phyloP scores from a whole-genome alignment of 1,140 invertebrate genomes.

The Drosophila rufa region DNA sequence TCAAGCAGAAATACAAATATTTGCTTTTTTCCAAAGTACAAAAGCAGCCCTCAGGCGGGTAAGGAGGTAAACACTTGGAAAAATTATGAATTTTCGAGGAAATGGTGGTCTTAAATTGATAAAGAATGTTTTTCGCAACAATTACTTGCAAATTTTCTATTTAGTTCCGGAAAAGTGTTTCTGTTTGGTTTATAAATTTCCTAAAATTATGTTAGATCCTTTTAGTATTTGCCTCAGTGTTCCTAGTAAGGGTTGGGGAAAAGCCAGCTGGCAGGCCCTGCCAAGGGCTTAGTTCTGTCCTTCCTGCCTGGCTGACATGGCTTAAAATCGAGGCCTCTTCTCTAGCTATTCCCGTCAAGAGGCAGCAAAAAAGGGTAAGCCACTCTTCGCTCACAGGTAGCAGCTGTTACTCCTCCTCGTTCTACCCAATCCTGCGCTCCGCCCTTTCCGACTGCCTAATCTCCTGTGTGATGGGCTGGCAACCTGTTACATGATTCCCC shows the following conservation, averaged over 20 bases:
- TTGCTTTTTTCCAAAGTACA: conserved; percentile 78
- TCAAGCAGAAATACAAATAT: conserved; percentile 81
- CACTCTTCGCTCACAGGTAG: conserved; percentile 52
- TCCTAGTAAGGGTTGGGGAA: not conserved
- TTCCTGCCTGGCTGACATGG: conserved; percentile 69
- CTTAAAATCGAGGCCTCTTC: conserved; percentile 71
- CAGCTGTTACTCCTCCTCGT: conserved; percentile 56
- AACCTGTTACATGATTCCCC: conserved; percentile 67
- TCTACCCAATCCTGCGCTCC: not conserved
- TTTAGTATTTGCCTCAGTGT: conserved; percentile 6
- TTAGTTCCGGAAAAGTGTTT: not conserved
- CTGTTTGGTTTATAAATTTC: not conserved
- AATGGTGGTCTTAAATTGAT: not conserved
- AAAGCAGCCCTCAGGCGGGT: conserved; percentile 34
- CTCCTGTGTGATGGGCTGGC: conserved; percentile 70
- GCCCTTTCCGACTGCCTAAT: conserved; percentile 61
- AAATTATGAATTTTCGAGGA: not conserved
- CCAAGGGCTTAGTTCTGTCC: conserved; percentile 54
- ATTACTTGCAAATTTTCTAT: not conserved
- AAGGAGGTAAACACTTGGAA: conserved; percentile 3
- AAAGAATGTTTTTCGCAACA: too few species aligned
- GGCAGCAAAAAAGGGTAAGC: conserved; percentile 62
- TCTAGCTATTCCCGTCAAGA: conserved; percentile 23
- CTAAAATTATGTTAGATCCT: not conserved
- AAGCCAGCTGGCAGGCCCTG: conserved; percentile 14